phyloP scores from a whole-genome alignment of 2,113 vertebrate species.

The Dasyurus viverrinus region DNA sequence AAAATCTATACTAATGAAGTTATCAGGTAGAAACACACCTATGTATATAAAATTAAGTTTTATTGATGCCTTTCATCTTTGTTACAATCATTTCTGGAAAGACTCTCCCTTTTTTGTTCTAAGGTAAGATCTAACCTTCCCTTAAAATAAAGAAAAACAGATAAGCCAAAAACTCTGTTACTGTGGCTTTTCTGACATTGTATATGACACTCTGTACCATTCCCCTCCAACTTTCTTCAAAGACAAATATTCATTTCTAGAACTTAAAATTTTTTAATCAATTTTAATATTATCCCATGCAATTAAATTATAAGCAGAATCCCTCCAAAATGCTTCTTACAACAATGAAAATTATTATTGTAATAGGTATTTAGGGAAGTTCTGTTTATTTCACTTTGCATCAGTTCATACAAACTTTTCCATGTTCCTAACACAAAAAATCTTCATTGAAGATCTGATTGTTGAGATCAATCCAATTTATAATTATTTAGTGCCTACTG shows the following conservation, averaged over 20 bases:
- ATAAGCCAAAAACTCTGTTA: not conserved
- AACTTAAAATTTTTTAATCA: not conserved
- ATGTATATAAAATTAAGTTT: not conserved
- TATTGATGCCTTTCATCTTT: not conserved
- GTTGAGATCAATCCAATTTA: not conserved
- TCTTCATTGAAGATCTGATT: not conserved
- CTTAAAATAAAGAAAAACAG: not conserved
- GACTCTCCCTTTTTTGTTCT: not conserved
- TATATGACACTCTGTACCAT: not conserved
- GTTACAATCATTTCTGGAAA: not conserved
- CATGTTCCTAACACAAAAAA: not conserved
- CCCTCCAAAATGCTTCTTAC: not conserved
- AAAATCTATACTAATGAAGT: not conserved
- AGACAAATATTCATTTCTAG: not conserved
- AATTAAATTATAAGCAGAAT: not conserved
- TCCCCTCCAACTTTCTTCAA: not conserved
- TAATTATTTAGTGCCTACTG: not conserved
- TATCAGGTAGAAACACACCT: not conserved
- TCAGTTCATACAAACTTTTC: not conserved
- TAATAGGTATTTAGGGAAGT: not conserved
- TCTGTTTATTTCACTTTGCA: not conserved
- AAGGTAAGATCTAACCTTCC: not conserved
- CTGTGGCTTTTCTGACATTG: not conserved
- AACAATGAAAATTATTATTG: not conserved
- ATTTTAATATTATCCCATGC: not conserved